Evolutionary conservation across 2,888 invertebrate species (phyloP), one percentile per base, ranked within the genome.

Genomic region (Clusia tigrina): DNA sequence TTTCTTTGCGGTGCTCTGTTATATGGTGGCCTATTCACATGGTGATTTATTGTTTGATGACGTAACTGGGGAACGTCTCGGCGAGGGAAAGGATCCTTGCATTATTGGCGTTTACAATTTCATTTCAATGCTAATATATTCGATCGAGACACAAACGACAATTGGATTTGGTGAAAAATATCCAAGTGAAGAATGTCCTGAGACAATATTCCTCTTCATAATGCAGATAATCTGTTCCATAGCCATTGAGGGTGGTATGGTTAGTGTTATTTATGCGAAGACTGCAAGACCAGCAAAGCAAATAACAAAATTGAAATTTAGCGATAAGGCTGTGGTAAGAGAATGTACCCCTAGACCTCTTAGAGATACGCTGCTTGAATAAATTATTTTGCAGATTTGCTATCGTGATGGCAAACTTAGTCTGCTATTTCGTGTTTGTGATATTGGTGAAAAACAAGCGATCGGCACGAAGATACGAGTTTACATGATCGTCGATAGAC

Each of bases 81-180:
- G 81, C 48, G 86, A 86, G 66, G 87, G 87, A 64, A 74, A 67
- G 23, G 78, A 73, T 32, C 85, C 84, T 0, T 89, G 89, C 67
- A 86, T 89, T 32, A 85, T 84, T 2, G 89, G 89, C 0, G 88
- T 89, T 0, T 83, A 85, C 0, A 86, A 86, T 17, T 89, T 90
- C 63, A 87, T 88, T 25, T 89, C 89, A 0, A 85, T 89, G 65
- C 88, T 95, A 65, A 87, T 95, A 79, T 94, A 95, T 86, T 92
- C 93, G 48, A 89, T 95, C 64, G 95, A 96, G 82, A 94, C 94
- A 0, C 94, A 94, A 85, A 88, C 89, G 75, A 89, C 94, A 0
- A 93, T 94, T 42, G 95, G 95, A 0, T 95, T 94, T 77, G 95
- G 95, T 1, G 88, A 88, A 18, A 87, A 94, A 64, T 91, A 88